Percentiles rank a stretch among this genome's conserved stretches.
These are phyloP conservation scores for Brotula barbata DNA, from an alignment of 2,797 vertebrate species.

Conservation along the genomic window DNA sequence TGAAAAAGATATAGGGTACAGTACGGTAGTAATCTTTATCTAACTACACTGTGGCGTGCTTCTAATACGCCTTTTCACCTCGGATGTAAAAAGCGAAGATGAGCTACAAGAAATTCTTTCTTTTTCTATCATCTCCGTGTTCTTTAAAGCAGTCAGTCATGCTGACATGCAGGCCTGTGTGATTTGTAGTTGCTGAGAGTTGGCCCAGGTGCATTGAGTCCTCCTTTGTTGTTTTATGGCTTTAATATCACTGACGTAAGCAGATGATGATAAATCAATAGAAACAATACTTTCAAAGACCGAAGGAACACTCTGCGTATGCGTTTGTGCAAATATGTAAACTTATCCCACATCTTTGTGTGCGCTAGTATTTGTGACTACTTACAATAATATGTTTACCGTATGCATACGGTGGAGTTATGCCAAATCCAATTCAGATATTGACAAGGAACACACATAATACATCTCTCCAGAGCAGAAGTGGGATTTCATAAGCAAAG, in stretches of 20 bases:
- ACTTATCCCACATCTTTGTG: constrained; percentile 19
- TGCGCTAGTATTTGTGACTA: constrained; percentile 8
- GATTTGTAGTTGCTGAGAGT: constrained; percentile 28
- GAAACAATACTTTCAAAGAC: constrained; percentile 49
- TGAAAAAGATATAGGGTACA: constrained; percentile 47
- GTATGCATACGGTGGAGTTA: constrained; percentile 23
- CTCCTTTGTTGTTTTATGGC: constrained; percentile 51
- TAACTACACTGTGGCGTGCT: constrained; percentile 20
- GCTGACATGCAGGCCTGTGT: constrained; percentile 2
- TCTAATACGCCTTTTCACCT: not conserved
- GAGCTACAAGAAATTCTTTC: not conserved
- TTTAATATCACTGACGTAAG: constrained; percentile 58
- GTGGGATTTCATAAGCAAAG: constrained; percentile 48
- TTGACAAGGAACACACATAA: constrained; percentile 42
- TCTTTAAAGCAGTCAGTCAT: constrained; percentile 2
- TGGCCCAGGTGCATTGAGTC: constrained; percentile 41
- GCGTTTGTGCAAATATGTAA: constrained; percentile 24
- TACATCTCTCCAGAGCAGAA: constrained; percentile 24
- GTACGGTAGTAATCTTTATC: constrained; percentile 30
- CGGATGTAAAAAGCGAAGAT: constrained; percentile 18
- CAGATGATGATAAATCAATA: constrained; percentile 65
- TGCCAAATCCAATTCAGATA: constrained; percentile 48
- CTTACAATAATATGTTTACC: constrained; percentile 19
- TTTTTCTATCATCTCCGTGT: not conserved
- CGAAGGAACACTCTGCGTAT: constrained; percentile 28